A percentile compares a stretch with the other conserved stretches of the same genome.
These are phyloP conservation scores for Meloidogyne chitwoodi DNA, from an alignment of 1,140 invertebrate species.

Conservation along the genomic window DNA sequence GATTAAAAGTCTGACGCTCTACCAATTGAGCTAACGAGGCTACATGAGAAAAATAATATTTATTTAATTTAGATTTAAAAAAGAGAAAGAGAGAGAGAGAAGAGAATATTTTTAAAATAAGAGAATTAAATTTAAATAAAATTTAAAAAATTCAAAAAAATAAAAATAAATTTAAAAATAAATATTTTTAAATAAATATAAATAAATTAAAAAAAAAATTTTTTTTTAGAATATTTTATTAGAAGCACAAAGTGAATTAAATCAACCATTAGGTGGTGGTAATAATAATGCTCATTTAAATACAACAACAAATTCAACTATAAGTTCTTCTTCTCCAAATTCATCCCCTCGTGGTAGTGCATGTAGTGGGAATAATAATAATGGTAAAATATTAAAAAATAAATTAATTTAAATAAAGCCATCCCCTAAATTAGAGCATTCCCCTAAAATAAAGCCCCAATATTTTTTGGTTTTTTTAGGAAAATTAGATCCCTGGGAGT, in stretches of 20 bases:
- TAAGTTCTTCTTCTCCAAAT: neutral
- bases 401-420: no score
- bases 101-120: neutral
- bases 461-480: no score
- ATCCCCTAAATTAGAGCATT: no score
- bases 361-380: neutral
- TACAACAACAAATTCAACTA: slow-evolving; percentile 9
- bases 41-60: neutral
- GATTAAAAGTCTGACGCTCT: slow-evolving; percentile 31
- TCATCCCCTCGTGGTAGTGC: slow-evolving; percentile 23
- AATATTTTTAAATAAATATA: neutral
- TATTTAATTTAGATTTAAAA: no score
- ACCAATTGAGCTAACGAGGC: slow-evolving; percentile 29
- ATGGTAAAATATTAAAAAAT: neutral
- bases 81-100: neutral
- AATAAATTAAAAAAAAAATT: no score
- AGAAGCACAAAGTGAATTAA: slow-evolving; percentile 33
- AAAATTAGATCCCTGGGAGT: no score
- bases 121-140: neutral
- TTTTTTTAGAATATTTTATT: slow-evolving; percentile 8
- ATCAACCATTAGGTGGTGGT: slow-evolving; percentile 27
- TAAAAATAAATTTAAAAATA: slow-evolving; percentile 3
- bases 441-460: no score
- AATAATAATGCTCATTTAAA: neutral
- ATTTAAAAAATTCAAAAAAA: slow-evolving; percentile 2